Evolutionary conservation across 2,888 invertebrate genomes (phyloP).

Genomic region (Baccha elongata): DNA sequence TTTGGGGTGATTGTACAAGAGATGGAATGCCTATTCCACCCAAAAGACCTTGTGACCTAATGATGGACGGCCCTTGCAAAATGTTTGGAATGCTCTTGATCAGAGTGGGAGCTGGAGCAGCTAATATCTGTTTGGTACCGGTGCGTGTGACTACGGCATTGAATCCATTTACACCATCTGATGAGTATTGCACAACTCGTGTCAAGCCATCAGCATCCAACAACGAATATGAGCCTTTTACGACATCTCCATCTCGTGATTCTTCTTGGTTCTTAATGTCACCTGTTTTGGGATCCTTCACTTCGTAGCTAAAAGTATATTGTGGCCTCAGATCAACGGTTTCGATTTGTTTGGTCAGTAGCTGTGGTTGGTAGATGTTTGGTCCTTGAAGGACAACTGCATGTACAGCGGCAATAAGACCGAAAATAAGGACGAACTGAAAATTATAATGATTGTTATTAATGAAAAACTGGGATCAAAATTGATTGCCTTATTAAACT

Average conservation of each 20-base stretch:
- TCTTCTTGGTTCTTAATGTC: constrained; percentile 38
- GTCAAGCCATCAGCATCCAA: constrained; percentile 74
- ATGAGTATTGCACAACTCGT: constrained; percentile 73
- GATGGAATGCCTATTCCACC: constrained; percentile 5
- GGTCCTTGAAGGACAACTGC: not conserved
- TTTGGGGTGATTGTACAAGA: constrained; percentile 6
- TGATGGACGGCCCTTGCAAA: constrained; percentile 16
- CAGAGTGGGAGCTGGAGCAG: constrained; percentile 8
- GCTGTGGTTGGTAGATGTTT: constrained; percentile 11
- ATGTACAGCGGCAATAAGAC: not conserved
- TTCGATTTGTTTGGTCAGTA: constrained; percentile 24
- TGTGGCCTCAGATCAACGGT: constrained; percentile 23
- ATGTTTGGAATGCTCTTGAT: constrained; percentile 28
- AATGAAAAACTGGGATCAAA: not conserved
- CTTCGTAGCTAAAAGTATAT: constrained; percentile 39
- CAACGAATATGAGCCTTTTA: constrained; percentile 71
- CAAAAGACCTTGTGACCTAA: constrained; percentile 3
- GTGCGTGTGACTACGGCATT: constrained; percentile 73
- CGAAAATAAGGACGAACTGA: not conserved
- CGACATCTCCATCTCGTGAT: constrained; percentile 34
- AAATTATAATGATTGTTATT: not conserved
- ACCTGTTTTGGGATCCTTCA: constrained; percentile 33
- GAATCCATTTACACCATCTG: constrained; percentile 74
- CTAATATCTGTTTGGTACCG: constrained; percentile 2
- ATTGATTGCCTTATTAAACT: not conserved